phyloP scores from a whole-genome alignment of 1,140 invertebrate species.

The Lasaia peninsularis region DNA sequence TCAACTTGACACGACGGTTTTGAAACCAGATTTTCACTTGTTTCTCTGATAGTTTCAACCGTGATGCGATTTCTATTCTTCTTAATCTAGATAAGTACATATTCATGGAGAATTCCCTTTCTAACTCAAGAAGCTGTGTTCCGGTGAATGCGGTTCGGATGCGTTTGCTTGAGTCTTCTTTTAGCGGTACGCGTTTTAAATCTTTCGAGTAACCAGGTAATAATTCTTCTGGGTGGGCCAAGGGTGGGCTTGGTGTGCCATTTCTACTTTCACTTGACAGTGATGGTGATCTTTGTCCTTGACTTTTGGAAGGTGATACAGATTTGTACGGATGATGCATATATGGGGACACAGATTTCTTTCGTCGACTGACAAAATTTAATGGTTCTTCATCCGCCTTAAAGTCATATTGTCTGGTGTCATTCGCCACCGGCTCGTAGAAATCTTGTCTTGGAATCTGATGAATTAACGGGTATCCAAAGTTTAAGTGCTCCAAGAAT shows the following conservation, averaged over 20 bases:
- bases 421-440: conserved; percentile 38
- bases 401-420: conserved; percentile 38
- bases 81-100: conserved; percentile 93
- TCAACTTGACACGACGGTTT: conserved; percentile 93
- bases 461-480: conserved; percentile 56
- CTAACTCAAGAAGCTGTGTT: conserved; percentile 92
- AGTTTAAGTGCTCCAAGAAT: conserved; percentile 65
- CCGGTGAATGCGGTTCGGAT: conserved; percentile 96
- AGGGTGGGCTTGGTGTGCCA: conserved; percentile 78
- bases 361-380: conserved; percentile 52
- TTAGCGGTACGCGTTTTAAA: conserved; percentile 54
- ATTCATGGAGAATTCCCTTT: conserved; percentile 93
- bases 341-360: conserved; percentile 65
- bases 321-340: conserved; percentile 68
- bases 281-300: conserved; percentile 61
- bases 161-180: conserved; percentile 84
- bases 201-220: conserved; percentile 66
- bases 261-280: conserved; percentile 72
- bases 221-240: conserved; percentile 73
- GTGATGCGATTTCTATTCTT: conserved; percentile 94
- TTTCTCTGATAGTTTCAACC: conserved; percentile 92
- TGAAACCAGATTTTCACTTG: conserved; percentile 98
- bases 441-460: conserved; percentile 53
- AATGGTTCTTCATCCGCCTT: conserved; percentile 57
- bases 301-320: conserved; percentile 61